phyloP scores from a whole-genome alignment of 2,888 invertebrate species.

The Eupithecia subumbrata region DNA sequence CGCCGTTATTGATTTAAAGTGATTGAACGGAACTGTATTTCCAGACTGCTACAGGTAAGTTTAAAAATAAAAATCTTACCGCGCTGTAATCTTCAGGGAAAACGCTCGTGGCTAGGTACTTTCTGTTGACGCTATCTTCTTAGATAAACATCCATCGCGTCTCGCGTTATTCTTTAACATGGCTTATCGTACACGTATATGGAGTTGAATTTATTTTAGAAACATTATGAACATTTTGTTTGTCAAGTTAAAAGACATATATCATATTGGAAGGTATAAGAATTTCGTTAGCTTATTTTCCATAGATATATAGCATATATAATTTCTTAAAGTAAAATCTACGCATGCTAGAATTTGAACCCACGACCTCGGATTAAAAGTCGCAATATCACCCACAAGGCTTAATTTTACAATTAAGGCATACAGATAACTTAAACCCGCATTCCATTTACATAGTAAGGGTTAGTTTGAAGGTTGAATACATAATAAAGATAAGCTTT shows the following conservation, averaged over 20 bases:
- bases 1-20: slow-evolving; percentile 21
- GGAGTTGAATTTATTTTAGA: neutral
- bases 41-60: slow-evolving; percentile 21
- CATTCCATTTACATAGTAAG: slow-evolving; percentile 41
- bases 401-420: slow-evolving; percentile 12
- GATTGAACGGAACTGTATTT: slow-evolving; percentile 23
- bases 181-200: slow-evolving; percentile 13
- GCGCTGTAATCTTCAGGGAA: slow-evolving; percentile 22
- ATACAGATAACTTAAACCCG: slow-evolving; percentile 38
- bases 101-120: slow-evolving; percentile 27
- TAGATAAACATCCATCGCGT: slow-evolving; percentile 40
- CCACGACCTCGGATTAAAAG: neutral
- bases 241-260: neutral
- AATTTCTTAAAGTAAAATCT: neutral
- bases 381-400: neutral
- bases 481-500: slow-evolving; percentile 17
- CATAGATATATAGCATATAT: neutral
- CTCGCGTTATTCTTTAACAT: slow-evolving; percentile 26
- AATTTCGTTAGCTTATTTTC: neutral
- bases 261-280: neutral
- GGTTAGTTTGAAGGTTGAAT: slow-evolving; percentile 34
- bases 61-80: slow-evolving; percentile 22
- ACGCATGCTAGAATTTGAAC: neutral
- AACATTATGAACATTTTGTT: slow-evolving; percentile 5
- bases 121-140: slow-evolving; percentile 37